A percentile compares a stretch with the other conserved stretches of the same genome.
These are phyloP conservation scores for Sphaeridia pumilis DNA, from an alignment of 2,888 invertebrate genomes.

Conservation along the genomic window DNA sequence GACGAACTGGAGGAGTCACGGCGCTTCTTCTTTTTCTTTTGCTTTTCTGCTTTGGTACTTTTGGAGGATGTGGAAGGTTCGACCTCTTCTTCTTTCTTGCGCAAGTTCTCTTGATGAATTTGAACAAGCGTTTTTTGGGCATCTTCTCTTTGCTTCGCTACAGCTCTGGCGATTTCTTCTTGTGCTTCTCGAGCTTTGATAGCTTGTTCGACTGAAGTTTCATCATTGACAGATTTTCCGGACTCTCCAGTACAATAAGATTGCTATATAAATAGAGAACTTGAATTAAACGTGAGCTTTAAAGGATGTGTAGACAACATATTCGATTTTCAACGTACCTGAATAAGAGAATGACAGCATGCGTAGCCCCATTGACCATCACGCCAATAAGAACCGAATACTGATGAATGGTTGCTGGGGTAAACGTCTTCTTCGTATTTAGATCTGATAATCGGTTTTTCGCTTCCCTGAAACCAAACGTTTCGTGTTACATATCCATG, in stretches of 20 bases:
- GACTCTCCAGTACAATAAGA: constrained; percentile 77
- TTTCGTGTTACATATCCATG: background rate
- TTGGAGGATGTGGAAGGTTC: background rate
- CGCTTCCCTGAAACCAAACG: constrained; percentile 53
- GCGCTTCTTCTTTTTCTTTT: constrained; percentile 33
- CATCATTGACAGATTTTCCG: constrained; percentile 42
- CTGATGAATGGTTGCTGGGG: constrained; percentile 82
- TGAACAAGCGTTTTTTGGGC: constrained; percentile 34
- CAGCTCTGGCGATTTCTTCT: constrained; percentile 20
- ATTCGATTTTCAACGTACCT: constrained; percentile 15
- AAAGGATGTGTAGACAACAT: background rate
- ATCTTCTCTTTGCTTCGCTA: constrained; percentile 16
- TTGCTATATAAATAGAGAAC: constrained; percentile 44
- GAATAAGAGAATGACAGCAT: constrained; percentile 82
- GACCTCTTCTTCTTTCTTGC: constrained; percentile 41
- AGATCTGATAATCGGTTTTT: constrained; percentile 69
- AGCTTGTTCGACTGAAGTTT: constrained; percentile 17
- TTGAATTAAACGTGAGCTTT: background rate
- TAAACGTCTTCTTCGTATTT: constrained; percentile 90
- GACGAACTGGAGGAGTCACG: constrained; percentile 7
- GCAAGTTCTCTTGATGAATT: constrained; percentile 36
- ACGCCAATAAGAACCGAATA: constrained; percentile 95
- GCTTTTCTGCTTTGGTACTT: constrained; percentile 6
- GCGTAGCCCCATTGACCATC: constrained; percentile 90
- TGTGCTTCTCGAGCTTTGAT: constrained; percentile 14